Evolutionary conservation across 1,140 invertebrate species (phyloP), one percentile per base, ranked within the genome.

Genomic region (Drosophila ironensis): DNA sequence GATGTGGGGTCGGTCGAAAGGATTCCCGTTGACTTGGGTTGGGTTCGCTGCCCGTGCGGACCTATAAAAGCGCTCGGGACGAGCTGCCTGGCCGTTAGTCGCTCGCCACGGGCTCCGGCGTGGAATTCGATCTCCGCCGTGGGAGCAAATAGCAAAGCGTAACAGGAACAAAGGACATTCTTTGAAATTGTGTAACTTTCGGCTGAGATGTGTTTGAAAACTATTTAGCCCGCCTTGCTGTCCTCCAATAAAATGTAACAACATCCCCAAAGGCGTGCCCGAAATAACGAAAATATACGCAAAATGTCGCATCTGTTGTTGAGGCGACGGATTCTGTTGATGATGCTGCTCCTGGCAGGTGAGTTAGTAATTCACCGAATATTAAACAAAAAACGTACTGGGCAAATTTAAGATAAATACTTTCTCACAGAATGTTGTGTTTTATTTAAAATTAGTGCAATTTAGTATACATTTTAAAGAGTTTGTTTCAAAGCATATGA

Each of bases 31-130:
- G 51, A 57, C 51, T 17, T 57, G 28, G 25, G 17, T 7, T 61
- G 25, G 57, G 56, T 24, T 28, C 56, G 30, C 24, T 16, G 38
- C 24, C 59, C 41, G 37, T 24, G 41, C 27, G 30, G 57, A 14
- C 42, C 77, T 82, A 82, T 82, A 84, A 78, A 84, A 82, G 68
- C 68, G 46, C n/a, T 9, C 37, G 20, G 11, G 11, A n/a, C 14
- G 5, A 14, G 20, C 63, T 24, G 42, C 45, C 35, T 30, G 19
- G 24, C 33, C 38, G 63, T 80, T 45, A 78, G 75, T 77, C 63
- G 74, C 51, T 25, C 14, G 37, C 42, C 20, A 37, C 12, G 33
- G 33, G 16, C 35, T 47, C 12, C 54, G 48, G 20, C 33, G 72
- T 51, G 63, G 37, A 56, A 75, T 37, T 51, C 45, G 72, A 76